phyloP scores from a whole-genome alignment of 2,797 vertebrate species.

The Rhabdophis nuchalis region DNA sequence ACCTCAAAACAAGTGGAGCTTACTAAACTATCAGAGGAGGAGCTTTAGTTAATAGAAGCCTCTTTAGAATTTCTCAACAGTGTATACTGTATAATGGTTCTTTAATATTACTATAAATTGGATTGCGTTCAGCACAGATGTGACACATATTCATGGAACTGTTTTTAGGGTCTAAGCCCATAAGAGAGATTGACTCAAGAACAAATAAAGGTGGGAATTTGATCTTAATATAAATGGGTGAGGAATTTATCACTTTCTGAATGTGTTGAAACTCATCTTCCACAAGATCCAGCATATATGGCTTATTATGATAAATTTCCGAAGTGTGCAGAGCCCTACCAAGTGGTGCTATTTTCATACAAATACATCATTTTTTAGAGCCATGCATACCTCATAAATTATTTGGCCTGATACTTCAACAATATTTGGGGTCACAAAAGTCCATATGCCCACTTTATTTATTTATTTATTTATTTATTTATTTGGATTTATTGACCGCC shows the following conservation, averaged over 20 bases:
- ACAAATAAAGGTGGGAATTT: not conserved
- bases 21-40: conserved; percentile 26
- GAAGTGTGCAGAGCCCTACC: not conserved
- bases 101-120: not conserved
- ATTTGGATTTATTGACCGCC: no score
- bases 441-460: not conserved
- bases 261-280: not conserved
- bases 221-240: not conserved
- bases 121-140: not conserved
- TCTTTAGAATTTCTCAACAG: conserved; percentile 18
- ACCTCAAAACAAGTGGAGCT: conserved; percentile 42
- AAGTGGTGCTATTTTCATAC: not conserved
- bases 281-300: no score
- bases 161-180: not conserved
- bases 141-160: not conserved
- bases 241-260: not conserved
- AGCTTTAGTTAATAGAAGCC: conserved; percentile 15
- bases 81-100: not conserved
- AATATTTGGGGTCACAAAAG: not conserved
- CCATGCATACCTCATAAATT: not conserved
- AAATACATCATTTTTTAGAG: not conserved
- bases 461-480: no score
- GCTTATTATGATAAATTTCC: not conserved
- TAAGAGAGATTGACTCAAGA: not conserved
- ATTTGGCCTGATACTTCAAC: not conserved